phyloP scores from a whole-genome alignment of 2,888 invertebrate species.

The Amitus sp. region DNA sequence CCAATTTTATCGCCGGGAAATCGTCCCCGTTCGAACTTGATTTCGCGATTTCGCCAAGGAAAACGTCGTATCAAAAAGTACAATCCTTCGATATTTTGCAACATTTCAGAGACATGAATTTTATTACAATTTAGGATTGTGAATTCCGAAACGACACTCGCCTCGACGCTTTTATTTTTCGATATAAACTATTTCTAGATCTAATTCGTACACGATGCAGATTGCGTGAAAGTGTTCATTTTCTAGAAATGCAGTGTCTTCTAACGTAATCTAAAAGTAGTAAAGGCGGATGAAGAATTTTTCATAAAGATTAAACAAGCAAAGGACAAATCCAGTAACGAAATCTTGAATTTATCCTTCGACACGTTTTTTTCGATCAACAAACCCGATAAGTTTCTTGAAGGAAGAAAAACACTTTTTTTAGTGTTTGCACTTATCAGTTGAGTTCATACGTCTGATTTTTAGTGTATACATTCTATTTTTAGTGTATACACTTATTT shows the following conservation, averaged over 20 bases:
- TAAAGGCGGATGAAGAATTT: neutral
- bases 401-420: too few species aligned
- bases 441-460: too few species aligned
- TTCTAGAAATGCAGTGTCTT: slow-evolving; percentile 35
- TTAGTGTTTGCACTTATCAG: too few species aligned
- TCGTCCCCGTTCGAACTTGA: neutral
- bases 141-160: neutral
- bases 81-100: neutral
- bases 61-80: neutral
- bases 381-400: too few species aligned
- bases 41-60: neutral
- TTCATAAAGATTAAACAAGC: too few species aligned
- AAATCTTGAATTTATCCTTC: too few species aligned
- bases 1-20: neutral
- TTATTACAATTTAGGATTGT: neutral
- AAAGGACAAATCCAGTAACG: too few species aligned
- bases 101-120: neutral
- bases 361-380: too few species aligned
- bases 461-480: too few species aligned
- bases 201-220: slow-evolving; percentile 47
- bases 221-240: slow-evolving; percentile 44
- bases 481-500: too few species aligned
- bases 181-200: slow-evolving; percentile 45
- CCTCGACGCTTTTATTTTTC: neutral
- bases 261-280: neutral